These are phyloP conservation scores for Tetramorium parvispinum DNA, from an alignment of 1,140 invertebrate species.

Conservation along the genomic window DNA sequence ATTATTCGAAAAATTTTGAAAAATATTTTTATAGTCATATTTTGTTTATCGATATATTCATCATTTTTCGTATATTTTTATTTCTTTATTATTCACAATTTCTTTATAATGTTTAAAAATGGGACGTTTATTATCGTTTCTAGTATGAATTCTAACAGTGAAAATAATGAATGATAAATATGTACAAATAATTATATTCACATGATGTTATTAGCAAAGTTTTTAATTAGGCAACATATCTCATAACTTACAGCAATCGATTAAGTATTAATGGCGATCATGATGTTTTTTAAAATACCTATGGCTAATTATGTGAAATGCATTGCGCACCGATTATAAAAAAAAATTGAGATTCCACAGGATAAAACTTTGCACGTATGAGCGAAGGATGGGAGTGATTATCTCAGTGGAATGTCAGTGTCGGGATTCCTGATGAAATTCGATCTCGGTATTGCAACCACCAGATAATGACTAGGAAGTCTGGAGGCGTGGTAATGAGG, in stretches of 20 bases:
- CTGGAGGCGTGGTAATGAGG: slow-evolving; percentile 82
- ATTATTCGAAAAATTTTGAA: not conserved
- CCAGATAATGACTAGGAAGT: slow-evolving; percentile 83
- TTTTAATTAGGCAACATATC: not conserved
- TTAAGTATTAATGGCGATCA: not conserved
- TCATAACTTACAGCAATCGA: not conserved
- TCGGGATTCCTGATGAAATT: slow-evolving; percentile 80
- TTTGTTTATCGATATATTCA: not conserved
- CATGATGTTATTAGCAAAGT: not conserved
- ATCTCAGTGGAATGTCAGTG: slow-evolving; percentile 86
- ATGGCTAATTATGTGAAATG: slow-evolving; percentile 2
- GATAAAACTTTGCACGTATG: slow-evolving; percentile 26
- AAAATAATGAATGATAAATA: not conserved
- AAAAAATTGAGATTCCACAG: not conserved
- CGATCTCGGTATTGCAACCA: slow-evolving; percentile 77
- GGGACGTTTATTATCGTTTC: too few species aligned
- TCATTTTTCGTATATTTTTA: not conserved
- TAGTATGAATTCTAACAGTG: too few species aligned
- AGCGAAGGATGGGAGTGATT: slow-evolving; percentile 57
- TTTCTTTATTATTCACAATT: not conserved
- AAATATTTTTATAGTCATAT: not conserved
- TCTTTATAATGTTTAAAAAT: not conserved
- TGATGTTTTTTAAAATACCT: not conserved
- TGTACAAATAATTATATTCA: not conserved
- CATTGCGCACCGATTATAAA: not conserved